These are phyloP conservation scores for Cerastis rubricosa DNA, from an alignment of 2,888 invertebrate species.

Conservation along the genomic window DNA sequence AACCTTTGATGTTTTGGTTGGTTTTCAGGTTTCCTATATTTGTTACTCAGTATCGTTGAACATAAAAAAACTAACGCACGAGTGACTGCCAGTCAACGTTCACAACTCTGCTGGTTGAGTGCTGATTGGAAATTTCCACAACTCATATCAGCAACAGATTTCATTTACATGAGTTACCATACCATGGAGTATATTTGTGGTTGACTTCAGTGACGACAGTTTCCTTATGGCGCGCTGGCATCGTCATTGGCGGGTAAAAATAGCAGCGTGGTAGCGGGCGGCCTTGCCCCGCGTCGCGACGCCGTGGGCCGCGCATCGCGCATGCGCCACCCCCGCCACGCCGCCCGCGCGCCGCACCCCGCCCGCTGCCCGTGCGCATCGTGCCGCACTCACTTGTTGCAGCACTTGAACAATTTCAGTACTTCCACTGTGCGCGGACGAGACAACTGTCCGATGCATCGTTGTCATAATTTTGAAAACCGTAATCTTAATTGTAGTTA, in stretches of 20 bases:
- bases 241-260: conserved; percentile 73
- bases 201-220: conserved; percentile 31
- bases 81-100: neutral
- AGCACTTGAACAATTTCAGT: conserved; percentile 4
- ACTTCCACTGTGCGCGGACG: neutral
- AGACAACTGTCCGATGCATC: neutral
- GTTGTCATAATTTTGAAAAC: neutral
- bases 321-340: conserved; percentile 58
- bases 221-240: conserved; percentile 45
- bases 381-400: conserved; percentile 5
- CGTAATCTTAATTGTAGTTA: neutral
- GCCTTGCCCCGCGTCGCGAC: conserved; percentile 57
- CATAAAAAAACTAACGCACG: neutral
- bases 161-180: conserved; percentile 16
- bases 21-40: neutral
- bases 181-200: conserved; percentile 12
- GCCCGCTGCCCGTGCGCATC: conserved; percentile 30
- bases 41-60: neutral
- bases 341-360: conserved; percentile 25
- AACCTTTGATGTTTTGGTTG: conserved; percentile 1
- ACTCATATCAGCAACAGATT: neutral
- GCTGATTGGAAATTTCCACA: neutral
- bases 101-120: neutral
- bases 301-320: conserved; percentile 59
- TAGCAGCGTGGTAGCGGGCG: conserved; percentile 60